phyloP scores from a whole-genome alignment of 2,888 invertebrate species.

The Tanypteryx hageni region DNA sequence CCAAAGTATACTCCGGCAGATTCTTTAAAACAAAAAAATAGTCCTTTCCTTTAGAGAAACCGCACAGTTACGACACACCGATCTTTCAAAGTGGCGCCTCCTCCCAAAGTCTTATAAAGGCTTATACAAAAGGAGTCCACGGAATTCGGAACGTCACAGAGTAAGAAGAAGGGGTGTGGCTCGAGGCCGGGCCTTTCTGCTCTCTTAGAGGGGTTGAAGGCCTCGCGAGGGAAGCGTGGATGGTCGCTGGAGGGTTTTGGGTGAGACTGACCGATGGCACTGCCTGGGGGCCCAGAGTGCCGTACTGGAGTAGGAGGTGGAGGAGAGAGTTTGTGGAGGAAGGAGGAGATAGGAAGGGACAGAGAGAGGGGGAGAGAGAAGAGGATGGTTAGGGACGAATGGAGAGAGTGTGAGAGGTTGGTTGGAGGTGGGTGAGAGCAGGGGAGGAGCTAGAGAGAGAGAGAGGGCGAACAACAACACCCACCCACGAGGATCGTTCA shows the following conservation, averaged over 20 bases:
- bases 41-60: neutral
- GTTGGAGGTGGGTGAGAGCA: neutral
- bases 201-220: constrained; percentile 10
- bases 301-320: constrained; percentile 23
- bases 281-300: constrained; percentile 36
- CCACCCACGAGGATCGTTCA: neutral
- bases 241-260: constrained; percentile 25
- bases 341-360: neutral
- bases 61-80: neutral
- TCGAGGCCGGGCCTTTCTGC: neutral
- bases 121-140: neutral
- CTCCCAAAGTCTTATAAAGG: neutral
- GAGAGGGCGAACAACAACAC: constrained; percentile 49
- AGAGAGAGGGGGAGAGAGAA: neutral
- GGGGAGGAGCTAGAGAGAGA: neutral
- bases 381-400: neutral
- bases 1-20: neutral
- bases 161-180: constrained; percentile 27
- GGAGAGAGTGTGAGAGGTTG: neutral
- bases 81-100: neutral
- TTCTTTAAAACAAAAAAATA: neutral
- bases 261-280: constrained; percentile 16
- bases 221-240: neutral
- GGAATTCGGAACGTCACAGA: neutral
- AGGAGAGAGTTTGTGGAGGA: neutral